Conservation (phyloP, 2,113 vertebrate species). For the human region GRCh38 chr18:8397501-8398000, state of each 20-base stretch:
- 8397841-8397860: neutral
- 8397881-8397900: neutral
- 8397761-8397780: neutral
- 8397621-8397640: neutral
- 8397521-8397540: neutral
- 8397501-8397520: neutral
- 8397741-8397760: neutral
- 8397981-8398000: neutral
- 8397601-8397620: neutral
- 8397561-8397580: neutral
- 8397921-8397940: neutral
- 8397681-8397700: neutral
- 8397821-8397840: neutral
- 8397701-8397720: neutral
- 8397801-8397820: neutral
- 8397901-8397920: neutral
- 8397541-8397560: neutral
- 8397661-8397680: neutral
- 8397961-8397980: neutral
- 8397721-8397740: neutral
- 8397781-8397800: neutral
- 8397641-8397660: neutral
- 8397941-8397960: fast-evolving
- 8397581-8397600: neutral
- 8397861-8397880: neutral